These are phyloP conservation scores for Steinernema feltiae DNA, from an alignment of 1,140 invertebrate genomes.

Conservation along the genomic window DNA sequence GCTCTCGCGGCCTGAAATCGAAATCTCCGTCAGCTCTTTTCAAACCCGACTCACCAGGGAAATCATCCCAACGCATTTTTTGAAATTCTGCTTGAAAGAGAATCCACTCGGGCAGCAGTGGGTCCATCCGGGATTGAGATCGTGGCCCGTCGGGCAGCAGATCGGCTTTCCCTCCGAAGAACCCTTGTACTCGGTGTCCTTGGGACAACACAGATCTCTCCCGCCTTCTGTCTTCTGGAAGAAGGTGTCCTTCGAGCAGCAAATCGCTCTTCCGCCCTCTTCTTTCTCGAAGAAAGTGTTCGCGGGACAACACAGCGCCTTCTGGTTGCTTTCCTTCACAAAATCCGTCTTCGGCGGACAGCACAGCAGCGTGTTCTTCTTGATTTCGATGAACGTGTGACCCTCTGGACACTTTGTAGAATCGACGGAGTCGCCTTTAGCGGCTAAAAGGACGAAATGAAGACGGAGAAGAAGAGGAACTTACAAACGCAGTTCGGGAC, in stretches of 20 bases:
- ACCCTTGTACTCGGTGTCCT: background rate
- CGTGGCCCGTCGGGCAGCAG: background rate
- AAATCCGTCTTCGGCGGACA: background rate
- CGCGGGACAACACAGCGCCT: background rate
- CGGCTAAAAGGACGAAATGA: background rate
- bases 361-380: background rate
- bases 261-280: background rate
- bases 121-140: background rate
- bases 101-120: background rate
- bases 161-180: background rate
- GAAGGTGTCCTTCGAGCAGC: background rate
- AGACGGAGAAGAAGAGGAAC: background rate
- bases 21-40: background rate
- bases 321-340: background rate
- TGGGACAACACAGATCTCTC: background rate
- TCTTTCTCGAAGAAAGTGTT: background rate
- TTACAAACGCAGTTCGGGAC: conserved; percentile 1
- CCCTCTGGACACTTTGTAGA: background rate
- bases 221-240: background rate
- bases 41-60: background rate
- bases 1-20: background rate
- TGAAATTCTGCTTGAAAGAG: conserved; percentile 1
- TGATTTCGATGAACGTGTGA: conserved; percentile 1
- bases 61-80: background rate
- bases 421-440: background rate